Evolutionary conservation across 2,797 vertebrate species (phyloP).

Genomic region (Apogon talboti): DNA sequence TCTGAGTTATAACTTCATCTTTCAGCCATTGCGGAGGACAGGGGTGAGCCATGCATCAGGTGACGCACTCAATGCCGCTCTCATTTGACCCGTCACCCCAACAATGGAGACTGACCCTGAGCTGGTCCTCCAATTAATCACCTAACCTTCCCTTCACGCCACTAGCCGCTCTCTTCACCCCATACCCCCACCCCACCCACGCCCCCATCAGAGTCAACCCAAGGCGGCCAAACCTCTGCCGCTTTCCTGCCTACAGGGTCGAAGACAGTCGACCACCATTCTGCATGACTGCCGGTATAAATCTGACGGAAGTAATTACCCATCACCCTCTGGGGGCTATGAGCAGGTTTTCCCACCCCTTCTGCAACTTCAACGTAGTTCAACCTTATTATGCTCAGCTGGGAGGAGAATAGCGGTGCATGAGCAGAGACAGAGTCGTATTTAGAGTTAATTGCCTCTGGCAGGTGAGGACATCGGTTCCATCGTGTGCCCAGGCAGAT

Average conservation of each 20-base stretch:
- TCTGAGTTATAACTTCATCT: slow-evolving; percentile 71
- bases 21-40: slow-evolving; percentile 40
- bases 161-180: slow-evolving; percentile 13
- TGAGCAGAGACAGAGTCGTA: slow-evolving; percentile 56
- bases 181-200: neutral
- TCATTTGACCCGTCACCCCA: slow-evolving; percentile 78
- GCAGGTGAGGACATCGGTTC: slow-evolving; percentile 80
- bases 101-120: slow-evolving; percentile 75
- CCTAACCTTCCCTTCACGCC: slow-evolving; percentile 63
- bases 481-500: slow-evolving; percentile 68
- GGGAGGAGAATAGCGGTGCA: slow-evolving; percentile 51
- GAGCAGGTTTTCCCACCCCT: slow-evolving; percentile 45
- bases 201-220: slow-evolving; percentile 36
- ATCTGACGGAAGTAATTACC: slow-evolving; percentile 83
- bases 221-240: slow-evolving; percentile 22
- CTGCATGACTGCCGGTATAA: slow-evolving; percentile 72
- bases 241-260: slow-evolving; percentile 49
- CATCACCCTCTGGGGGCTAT: slow-evolving; percentile 69
- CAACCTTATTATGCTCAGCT: slow-evolving; percentile 67
- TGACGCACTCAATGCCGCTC: slow-evolving; percentile 64
- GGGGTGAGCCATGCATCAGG: slow-evolving; percentile 64
- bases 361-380: slow-evolving; percentile 55
- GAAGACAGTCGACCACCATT: slow-evolving; percentile 66
- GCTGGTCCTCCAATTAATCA: slow-evolving; percentile 75
- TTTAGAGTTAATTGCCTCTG: slow-evolving; percentile 80